These are phyloP conservation scores for Caenorhabditis drosophilae DNA, from an alignment of 2,888 invertebrate genomes.

Conservation along the genomic window DNA sequence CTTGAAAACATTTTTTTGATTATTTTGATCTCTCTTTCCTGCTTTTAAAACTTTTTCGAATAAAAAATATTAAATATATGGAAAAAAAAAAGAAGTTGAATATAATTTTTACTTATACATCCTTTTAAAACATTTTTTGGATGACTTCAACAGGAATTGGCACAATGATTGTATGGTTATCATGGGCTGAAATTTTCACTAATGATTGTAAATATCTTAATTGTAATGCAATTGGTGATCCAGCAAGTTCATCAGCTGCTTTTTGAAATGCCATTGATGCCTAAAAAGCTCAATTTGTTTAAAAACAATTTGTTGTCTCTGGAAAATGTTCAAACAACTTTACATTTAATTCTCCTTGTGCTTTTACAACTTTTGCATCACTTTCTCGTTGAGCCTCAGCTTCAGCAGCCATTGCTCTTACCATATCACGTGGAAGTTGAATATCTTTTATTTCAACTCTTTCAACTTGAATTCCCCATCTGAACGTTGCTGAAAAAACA, in stretches of 20 bases:
- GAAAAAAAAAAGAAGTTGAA: too few relatives aligned
- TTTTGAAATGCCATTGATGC: slow-evolving; percentile 55
- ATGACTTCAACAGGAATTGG: slow-evolving; percentile 48
- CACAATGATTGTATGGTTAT: slow-evolving; percentile 61
- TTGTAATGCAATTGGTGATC: slow-evolving; percentile 55
- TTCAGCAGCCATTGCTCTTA: slow-evolving; percentile 60
- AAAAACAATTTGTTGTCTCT: neutral
- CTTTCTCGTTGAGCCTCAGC: slow-evolving; percentile 62
- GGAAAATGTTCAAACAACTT: neutral
- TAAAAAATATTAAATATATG: slow-evolving; percentile 3
- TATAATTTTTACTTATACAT: neutral
- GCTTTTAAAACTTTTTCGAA: slow-evolving; percentile 3
- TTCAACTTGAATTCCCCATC: slow-evolving; percentile 65
- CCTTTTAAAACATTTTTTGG: neutral
- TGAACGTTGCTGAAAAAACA: slow-evolving; percentile 43
- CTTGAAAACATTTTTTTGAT: slow-evolving; percentile 7
- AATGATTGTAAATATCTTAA: slow-evolving; percentile 59
- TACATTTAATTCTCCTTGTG: slow-evolving; percentile 49
- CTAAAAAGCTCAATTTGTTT: slow-evolving; percentile 17
- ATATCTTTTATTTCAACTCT: slow-evolving; percentile 66
- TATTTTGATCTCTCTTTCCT: slow-evolving; percentile 3
- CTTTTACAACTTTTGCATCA: slow-evolving; percentile 60
- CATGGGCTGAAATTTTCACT: slow-evolving; percentile 54
- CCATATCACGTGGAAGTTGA: slow-evolving; percentile 57
- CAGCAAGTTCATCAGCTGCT: slow-evolving; percentile 53